Conservation (phyloP, 2,888 invertebrate genomes). For the Dolichomitus sp. region DNA sequence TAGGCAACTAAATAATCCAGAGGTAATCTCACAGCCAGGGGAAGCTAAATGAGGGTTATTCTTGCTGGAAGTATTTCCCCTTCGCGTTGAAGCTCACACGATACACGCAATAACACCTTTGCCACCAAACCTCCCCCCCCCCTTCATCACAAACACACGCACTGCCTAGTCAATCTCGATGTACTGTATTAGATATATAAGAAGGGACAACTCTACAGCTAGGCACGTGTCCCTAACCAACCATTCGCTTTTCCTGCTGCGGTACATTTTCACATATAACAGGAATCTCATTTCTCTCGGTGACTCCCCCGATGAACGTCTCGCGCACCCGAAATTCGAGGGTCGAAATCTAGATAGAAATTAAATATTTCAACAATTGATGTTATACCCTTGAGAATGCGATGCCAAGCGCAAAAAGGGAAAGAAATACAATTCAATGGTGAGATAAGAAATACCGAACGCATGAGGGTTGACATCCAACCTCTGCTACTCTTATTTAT, state of each 20-base stretch:
- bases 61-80: slow-evolving; percentile 40
- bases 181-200: slow-evolving; percentile 48
- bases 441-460: slow-evolving; percentile 7
- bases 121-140: not conserved
- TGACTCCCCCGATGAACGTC: slow-evolving; percentile 71
- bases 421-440: slow-evolving; percentile 16
- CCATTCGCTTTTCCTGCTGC: slow-evolving; percentile 26
- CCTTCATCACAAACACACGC: not conserved
- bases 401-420: not conserved
- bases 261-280: slow-evolving; percentile 24
- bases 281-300: slow-evolving; percentile 72
- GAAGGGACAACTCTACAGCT: slow-evolving; percentile 22
- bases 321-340: slow-evolving; percentile 58
- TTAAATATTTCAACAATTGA: slow-evolving; percentile 64
- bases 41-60: slow-evolving; percentile 14
- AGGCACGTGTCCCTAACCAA: slow-evolving; percentile 29
- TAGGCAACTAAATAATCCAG: slow-evolving; percentile 42
- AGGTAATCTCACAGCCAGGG: slow-evolving; percentile 1
- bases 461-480: not conserved
- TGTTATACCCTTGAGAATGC: slow-evolving; percentile 24
- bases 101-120: slow-evolving; percentile 58
- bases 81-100: slow-evolving; percentile 22
- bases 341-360: slow-evolving; percentile 45
- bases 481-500: not conserved
- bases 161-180: slow-evolving; percentile 26